A percentile compares a stretch with the other conserved stretches of the same genome.
Conservation (phyloP, 2,113 vertebrate species). For the Hymenochirus boettgeri region DNA sequence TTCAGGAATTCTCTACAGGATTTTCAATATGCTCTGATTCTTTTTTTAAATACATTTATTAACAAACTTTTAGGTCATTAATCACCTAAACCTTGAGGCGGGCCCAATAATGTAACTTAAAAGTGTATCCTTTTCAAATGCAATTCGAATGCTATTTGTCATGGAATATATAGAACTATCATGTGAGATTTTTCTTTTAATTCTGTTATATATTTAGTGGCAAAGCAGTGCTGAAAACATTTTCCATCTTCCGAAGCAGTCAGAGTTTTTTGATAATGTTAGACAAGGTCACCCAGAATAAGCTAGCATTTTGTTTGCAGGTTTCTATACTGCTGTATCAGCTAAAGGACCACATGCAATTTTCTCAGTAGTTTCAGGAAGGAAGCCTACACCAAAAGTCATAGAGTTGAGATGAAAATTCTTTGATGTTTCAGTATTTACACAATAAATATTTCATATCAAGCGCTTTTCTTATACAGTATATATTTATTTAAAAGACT, state of each 20-base stretch:
- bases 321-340: not conserved
- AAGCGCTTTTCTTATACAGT: not conserved
- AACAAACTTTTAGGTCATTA: constrained; percentile 40
- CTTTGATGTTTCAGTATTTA: not conserved
- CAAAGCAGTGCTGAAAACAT: no score
- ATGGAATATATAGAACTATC: no score
- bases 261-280: not conserved
- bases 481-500: no score
- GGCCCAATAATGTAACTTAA: constrained; percentile 1
- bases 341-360: not conserved
- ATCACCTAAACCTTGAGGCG: constrained; percentile 30
- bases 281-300: not conserved
- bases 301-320: not conserved
- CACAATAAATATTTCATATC: not conserved
- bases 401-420: not conserved
- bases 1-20: constrained; percentile 22
- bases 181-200: no score
- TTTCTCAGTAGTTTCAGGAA: not conserved
- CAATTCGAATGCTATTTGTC: no score
- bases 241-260: no score
- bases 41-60: constrained; percentile 42
- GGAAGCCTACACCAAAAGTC: not conserved
- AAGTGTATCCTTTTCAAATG: not conserved
- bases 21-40: constrained; percentile 27
- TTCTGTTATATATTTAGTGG: no score